Conservation (phyloP, 2,113 vertebrate species). For the Siniperca knerii region DNA sequence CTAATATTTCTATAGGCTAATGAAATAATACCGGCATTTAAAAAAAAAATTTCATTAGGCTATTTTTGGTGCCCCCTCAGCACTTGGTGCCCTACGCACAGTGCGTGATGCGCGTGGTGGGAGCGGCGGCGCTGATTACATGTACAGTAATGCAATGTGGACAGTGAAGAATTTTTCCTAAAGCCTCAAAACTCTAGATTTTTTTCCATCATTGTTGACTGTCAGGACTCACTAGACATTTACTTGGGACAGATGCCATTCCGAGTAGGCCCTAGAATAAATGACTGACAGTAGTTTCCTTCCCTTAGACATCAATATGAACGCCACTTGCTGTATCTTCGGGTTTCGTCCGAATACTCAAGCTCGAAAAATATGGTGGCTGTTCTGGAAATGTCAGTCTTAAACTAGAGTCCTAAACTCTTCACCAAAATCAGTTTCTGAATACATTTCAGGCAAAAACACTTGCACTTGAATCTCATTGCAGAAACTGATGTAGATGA, state of each 20-base stretch:
- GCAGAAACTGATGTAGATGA: neutral
- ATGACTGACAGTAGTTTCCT: constrained; percentile 37
- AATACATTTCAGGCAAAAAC: neutral
- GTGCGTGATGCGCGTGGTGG: too few species aligned
- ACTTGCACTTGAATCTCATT: neutral
- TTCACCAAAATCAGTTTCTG: neutral
- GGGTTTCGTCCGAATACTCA: constrained; percentile 26
- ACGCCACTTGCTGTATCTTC: constrained; percentile 8
- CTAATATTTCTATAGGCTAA: too few species aligned
- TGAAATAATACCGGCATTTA: too few species aligned
- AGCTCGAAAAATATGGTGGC: neutral
- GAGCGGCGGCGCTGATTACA: too few species aligned
- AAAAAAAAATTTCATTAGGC: too few species aligned
- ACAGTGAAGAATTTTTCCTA: neutral
- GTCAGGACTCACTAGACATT: constrained; percentile 26
- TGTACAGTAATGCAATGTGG: neutral
- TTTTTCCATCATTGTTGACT: neutral
- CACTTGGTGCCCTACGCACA: too few species aligned
- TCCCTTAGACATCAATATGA: constrained; percentile 4
- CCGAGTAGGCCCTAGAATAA: neutral
- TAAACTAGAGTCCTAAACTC: neutral
- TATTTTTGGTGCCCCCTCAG: too few species aligned
- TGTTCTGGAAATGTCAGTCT: neutral
- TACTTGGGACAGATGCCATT: constrained; percentile 33
- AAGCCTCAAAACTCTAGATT: neutral